Conservation (phyloP, 2,888 invertebrate species). For the Petrolisthes cinctipes region DNA sequence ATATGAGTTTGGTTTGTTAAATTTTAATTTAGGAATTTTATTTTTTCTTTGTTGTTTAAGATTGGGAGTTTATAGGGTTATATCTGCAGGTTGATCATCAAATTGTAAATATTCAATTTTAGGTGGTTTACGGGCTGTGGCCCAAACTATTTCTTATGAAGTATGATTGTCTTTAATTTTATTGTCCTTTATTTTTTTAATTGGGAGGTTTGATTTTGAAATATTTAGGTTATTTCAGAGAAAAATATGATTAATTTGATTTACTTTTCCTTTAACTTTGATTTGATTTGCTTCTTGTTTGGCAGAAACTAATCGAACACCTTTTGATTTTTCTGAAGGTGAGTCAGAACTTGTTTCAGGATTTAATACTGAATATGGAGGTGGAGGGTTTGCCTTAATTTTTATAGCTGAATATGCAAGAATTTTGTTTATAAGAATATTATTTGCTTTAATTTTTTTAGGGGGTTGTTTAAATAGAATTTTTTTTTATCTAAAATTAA, state of each 20-base stretch:
- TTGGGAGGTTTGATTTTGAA: conserved; percentile 19
- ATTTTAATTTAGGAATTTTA: conserved; percentile 71
- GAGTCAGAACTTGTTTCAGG: conserved; percentile 84
- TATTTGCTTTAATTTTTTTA: background rate
- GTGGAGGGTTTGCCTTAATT: conserved; percentile 79
- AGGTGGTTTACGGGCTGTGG: conserved; percentile 78
- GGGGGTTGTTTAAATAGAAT: background rate
- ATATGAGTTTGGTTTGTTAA: conserved; percentile 73
- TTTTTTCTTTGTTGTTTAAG: conserved; percentile 71
- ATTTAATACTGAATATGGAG: conserved; percentile 82
- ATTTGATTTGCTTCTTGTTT: conserved; percentile 76
- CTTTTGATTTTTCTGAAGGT: conserved; percentile 79
- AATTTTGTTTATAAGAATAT: conserved; percentile 71
- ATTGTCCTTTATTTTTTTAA: conserved; percentile 73
- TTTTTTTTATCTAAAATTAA: background rate
- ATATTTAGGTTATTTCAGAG: background rate
- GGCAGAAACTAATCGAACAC: conserved; percentile 81
- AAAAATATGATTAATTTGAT: conserved; percentile 60
- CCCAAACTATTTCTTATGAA: conserved; percentile 84
- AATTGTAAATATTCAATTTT: conserved; percentile 82
- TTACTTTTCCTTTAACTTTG: conserved; percentile 74
- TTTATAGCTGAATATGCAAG: conserved; percentile 80
- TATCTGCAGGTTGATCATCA: conserved; percentile 78
- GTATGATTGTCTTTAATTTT: conserved; percentile 79
- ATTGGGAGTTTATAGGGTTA: conserved; percentile 77